These are phyloP conservation scores for Leuciscus idus DNA, from an alignment of 2,113 vertebrate genomes.

Conservation along the genomic window DNA sequence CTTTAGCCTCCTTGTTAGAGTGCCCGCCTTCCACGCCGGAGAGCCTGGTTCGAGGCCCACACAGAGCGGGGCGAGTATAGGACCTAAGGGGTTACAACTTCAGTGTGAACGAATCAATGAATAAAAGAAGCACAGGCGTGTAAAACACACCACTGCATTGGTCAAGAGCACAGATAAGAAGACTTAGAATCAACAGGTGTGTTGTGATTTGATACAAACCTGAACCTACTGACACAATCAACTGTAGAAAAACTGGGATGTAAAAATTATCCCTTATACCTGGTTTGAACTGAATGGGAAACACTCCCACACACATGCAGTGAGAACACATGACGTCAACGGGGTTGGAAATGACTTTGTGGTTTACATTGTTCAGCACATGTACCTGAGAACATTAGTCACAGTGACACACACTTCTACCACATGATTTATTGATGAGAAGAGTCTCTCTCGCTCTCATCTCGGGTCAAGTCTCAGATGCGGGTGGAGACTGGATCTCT, in stretches of 20 bases:
- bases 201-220: neutral
- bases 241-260: neutral
- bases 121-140: conserved; percentile 3
- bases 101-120: conserved; percentile 15
- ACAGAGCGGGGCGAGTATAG: too few relatives aligned
- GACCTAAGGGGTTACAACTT: neutral
- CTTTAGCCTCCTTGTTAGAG: too few relatives aligned
- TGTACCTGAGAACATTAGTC: conserved; percentile 73
- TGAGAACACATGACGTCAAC: conserved; percentile 57
- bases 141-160: conserved; percentile 18
- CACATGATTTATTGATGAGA: conserved; percentile 74
- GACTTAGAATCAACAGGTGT: conserved; percentile 12
- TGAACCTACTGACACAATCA: conserved; percentile 17
- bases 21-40: too few relatives aligned
- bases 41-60: too few relatives aligned
- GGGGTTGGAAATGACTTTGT: conserved; percentile 65
- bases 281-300: neutral
- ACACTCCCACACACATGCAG: neutral
- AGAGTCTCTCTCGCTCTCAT: conserved; percentile 5
- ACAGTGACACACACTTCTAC: conserved; percentile 74
- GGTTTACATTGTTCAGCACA: conserved; percentile 78
- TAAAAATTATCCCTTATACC: neutral
- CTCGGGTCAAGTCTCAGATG: conserved; percentile 39
- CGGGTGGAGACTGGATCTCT: conserved; percentile 38
- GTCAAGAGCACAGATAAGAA: conserved; percentile 10